Evolutionary conservation across 2,888 invertebrate genomes (phyloP).

Genomic region (Piscicola geometra): DNA sequence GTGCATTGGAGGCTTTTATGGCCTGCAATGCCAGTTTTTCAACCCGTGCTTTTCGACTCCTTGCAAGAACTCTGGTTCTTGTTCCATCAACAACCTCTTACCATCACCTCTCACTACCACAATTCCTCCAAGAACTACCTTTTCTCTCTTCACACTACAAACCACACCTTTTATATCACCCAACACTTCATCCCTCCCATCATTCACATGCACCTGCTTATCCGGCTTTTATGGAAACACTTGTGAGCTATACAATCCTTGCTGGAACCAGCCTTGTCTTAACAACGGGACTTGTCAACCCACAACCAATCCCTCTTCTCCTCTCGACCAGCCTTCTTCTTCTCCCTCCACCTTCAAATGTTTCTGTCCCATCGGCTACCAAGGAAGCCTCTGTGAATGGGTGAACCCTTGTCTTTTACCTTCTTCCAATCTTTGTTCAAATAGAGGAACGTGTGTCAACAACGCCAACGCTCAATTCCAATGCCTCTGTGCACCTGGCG

Average conservation of each 20-base stretch:
- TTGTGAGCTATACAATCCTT: constrained; percentile 43
- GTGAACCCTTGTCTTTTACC: constrained; percentile 37
- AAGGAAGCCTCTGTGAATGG: constrained; percentile 33
- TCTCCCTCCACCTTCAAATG: constrained; percentile 10
- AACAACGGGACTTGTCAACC: constrained; percentile 40
- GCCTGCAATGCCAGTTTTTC: constrained; percentile 60
- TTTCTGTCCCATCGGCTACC: constrained; percentile 34
- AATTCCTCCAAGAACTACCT: neutral
- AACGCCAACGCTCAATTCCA: constrained; percentile 22
- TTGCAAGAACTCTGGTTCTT: constrained; percentile 38
- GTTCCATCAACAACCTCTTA: constrained; percentile 22
- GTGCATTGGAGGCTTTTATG: constrained; percentile 39
- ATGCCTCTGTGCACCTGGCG: constrained; percentile 37
- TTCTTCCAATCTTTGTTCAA: constrained; percentile 35
- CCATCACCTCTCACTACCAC: too few species aligned
- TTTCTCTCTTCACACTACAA: neutral
- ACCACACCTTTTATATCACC: too few species aligned
- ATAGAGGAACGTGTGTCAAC: constrained; percentile 40
- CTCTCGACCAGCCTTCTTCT: too few species aligned
- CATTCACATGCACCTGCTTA: constrained; percentile 39
- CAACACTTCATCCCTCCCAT: neutral
- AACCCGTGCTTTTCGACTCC: constrained; percentile 39
- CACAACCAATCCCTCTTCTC: neutral
- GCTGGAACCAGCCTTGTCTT: constrained; percentile 41
- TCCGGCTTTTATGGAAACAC: constrained; percentile 41